Evolutionary conservation across 1,140 invertebrate species (phyloP).

Genomic region (Dufourea novaeangliae): DNA sequence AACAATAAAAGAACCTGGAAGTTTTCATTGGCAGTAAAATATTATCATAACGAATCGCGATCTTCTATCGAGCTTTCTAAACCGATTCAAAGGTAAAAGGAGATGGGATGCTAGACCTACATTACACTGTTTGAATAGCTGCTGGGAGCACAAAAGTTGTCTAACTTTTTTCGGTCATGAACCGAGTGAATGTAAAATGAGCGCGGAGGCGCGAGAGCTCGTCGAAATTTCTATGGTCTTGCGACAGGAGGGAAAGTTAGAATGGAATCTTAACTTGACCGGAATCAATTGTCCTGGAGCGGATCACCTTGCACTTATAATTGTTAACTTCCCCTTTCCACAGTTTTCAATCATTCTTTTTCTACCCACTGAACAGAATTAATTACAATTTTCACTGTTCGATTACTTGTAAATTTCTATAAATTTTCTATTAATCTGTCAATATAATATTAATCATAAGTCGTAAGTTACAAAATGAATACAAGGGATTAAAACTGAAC

Average conservation of each 20-base stretch:
- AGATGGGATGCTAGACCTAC: background rate
- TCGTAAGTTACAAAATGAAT: no score
- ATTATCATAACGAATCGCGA: background rate
- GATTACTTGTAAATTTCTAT: no score
- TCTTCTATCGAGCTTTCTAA: background rate
- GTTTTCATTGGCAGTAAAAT: background rate
- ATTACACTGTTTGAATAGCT: background rate
- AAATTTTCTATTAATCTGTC: no score
- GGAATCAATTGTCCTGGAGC: background rate
- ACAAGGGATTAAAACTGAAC: no score
- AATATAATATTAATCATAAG: no score
- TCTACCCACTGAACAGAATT: background rate
- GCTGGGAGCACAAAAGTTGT: background rate
- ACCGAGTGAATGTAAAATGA: slow-evolving; percentile 15
- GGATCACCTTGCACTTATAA: background rate
- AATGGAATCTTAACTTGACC: background rate
- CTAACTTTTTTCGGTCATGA: background rate
- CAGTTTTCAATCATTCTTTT: background rate
- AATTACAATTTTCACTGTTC: background rate
- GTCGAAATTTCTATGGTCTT: background rate
- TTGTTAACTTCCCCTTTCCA: background rate
- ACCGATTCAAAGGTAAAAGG: background rate
- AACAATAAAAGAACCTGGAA: background rate
- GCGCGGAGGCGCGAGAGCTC: background rate
- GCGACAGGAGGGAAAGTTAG: background rate